Base-by-base conservation (phyloP, 2,797 vertebrate species). In the Sebastes diaconus region DNA sequence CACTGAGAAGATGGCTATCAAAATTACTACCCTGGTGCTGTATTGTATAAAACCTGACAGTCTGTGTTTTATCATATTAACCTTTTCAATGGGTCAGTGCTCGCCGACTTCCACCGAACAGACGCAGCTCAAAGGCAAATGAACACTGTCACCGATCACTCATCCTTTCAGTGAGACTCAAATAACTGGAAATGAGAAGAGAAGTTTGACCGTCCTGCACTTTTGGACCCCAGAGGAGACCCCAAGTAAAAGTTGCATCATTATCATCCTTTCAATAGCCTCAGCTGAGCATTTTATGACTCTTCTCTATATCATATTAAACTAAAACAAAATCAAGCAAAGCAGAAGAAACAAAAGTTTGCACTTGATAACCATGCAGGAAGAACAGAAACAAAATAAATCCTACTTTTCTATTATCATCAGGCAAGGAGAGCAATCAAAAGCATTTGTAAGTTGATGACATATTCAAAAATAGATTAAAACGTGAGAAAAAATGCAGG, bases 331-430 rank as follows among this genome's bases (percentile, higher is more conserved):
- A 90, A 87, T 25, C 8, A 59, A 84, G 68, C 22, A 77, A 87
- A 85, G 67, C 24, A 67, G 75, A 80, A 79, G 10, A 77, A 87
- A 80, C 3, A 20, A 87, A 85, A 81, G 39, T 70, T 70, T 81
- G 80, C 61, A 80, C 30, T 85, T 73, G 18, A 84, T 79, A 84
- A 86, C 32, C 93, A 90, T 95, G 94, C 93, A 93, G 77, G 63
- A 88, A 87, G 58, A 88, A 84, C 64, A 71, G 10, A 89, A 87
- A 75, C 13, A 2, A 71, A 86, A 10, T 61, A 82, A 83, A 81
- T 66, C 5, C 61, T 75, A 83, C 54, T 69, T 83, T 69, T 83
- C 25, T 69, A 86, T 39, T 63, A 80, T 73, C 54, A 42, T 84
- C 89, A 89, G 78, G 87, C 86, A 93, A 91, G 75, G 68, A 77